Evolutionary conservation across 1,140 invertebrate genomes (phyloP), one percentile per base, ranked within the genome.

Genomic region (Anastatus disparis): DNA sequence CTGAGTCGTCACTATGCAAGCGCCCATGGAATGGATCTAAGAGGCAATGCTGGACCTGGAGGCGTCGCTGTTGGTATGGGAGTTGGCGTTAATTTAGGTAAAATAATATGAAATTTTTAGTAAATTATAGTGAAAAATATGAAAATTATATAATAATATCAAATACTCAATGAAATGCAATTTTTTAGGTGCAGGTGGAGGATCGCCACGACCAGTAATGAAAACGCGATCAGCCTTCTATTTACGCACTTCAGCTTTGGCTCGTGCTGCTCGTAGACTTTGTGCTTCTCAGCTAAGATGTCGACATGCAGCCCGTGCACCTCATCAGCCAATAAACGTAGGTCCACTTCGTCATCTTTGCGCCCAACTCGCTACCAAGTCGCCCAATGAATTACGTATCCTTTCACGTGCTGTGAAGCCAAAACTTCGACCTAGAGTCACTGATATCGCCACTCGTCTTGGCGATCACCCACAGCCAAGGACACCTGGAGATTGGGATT

Each of bases 201-300:
- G 93, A 26, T 94, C 93, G 27, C 94, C 95, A 2, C 87, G 95
- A 40, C 96, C 96, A 24, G 94, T 98, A 0, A 97, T 98, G 95
- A 98, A 98, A 87, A 98, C 97, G 44, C 89, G 96, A 76, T 96
- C 96, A 72, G 96, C 96, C 27, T 98, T 98, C 87, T 98, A 97
- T 87, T 87, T 98, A 75, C 91, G 93, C 78, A 96, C 94, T 3
- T 96, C 95, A 73, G 91, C 94, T 38, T 87, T 96, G 75, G 97
- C 96, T 46, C 89, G 94, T 73, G 90, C 97, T 20, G 95, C 96
- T 24, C 90, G 97, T 46, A 88, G 93, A 59, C 87, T 97, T 52
- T 96, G 95, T 81, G 89, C 92, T 63, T 91, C 93, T 70, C 90
- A 97, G 73, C 90, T 97, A 71, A 91, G 92, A 72, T 92, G 94